phyloP scores from a whole-genome alignment of 92 coral and sea anemone species.

The Zoanthus sociatus region DNA sequence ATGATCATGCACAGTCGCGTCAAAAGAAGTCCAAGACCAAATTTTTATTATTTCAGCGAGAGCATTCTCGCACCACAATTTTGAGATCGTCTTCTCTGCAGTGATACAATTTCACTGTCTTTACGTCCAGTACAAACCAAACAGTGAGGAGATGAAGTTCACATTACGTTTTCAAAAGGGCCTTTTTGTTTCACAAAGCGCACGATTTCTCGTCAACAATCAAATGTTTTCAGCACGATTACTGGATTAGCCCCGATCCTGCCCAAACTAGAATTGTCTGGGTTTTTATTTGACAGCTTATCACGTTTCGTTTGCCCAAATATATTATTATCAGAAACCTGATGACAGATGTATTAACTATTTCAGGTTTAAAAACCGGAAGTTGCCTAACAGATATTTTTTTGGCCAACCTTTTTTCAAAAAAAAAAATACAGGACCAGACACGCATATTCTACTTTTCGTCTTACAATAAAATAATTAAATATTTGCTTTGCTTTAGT shows the following conservation, averaged over 20 bases:
- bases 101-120: conserved; percentile 11
- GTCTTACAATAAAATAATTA: background rate
- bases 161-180: background rate
- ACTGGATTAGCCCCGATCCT: background rate
- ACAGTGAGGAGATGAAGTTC: background rate
- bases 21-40: conserved; percentile 4
- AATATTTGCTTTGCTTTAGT: background rate
- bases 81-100: background rate
- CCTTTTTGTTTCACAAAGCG: conserved; percentile 6
- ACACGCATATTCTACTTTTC: background rate
- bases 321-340: background rate
- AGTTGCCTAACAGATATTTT: background rate
- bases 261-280: background rate
- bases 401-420: background rate
- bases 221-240: background rate
- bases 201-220: background rate
- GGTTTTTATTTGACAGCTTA: background rate
- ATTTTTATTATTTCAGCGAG: background rate
- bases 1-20: background rate
- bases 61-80: conserved; percentile 28
- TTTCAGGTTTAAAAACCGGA: conserved; percentile 17
- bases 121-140: background rate
- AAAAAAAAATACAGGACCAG: background rate
- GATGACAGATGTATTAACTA: conserved; percentile 32
- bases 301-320: background rate